These are phyloP conservation scores for Halcyon malimbica DNA, from an alignment of 2,113 vertebrate species.

Conservation along the genomic window DNA sequence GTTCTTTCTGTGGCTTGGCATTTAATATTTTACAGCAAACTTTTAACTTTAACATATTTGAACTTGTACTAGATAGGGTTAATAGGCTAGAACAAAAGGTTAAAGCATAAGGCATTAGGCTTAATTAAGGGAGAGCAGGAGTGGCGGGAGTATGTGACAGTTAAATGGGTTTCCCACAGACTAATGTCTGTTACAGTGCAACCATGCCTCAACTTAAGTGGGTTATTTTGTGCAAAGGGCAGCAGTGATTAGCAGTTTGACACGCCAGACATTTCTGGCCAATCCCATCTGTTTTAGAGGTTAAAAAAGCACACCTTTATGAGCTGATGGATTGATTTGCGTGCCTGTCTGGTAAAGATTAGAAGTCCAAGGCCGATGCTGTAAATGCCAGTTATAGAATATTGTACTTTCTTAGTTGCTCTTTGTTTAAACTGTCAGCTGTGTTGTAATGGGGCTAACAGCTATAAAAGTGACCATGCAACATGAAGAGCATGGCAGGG, in stretches of 20 bases:
- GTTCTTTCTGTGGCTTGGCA: constrained; percentile 42
- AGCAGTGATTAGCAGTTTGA: constrained; percentile 88
- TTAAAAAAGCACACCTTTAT: constrained; percentile 94
- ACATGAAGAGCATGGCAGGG: background rate
- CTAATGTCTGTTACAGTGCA: constrained; percentile 84
- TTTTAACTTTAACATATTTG: constrained; percentile 80
- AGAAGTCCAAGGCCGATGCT: constrained; percentile 92
- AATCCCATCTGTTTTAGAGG: constrained; percentile 92
- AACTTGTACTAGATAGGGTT: constrained; percentile 83
- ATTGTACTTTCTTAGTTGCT: constrained; percentile 71
- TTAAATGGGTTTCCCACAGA: constrained; percentile 86
- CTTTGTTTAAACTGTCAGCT: constrained; percentile 75
- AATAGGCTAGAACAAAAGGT: constrained; percentile 85
- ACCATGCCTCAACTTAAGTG: constrained; percentile 91
- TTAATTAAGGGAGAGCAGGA: constrained; percentile 85
- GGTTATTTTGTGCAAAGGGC: constrained; percentile 88
- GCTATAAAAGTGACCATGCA: constrained; percentile 35
- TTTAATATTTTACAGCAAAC: constrained; percentile 78
- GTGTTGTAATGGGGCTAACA: constrained; percentile 66
- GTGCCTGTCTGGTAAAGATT: constrained; percentile 92
- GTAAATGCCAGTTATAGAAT: constrained; percentile 84
- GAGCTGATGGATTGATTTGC: constrained; percentile 97
- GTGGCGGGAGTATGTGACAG: constrained; percentile 81
- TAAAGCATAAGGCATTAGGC: constrained; percentile 83
- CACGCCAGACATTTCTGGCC: constrained; percentile 92